Percentiles rank a stretch among this genome's conserved stretches.
phyloP scores from a whole-genome alignment of 2,888 invertebrate genomes.

The Dorcus hopei region DNA sequence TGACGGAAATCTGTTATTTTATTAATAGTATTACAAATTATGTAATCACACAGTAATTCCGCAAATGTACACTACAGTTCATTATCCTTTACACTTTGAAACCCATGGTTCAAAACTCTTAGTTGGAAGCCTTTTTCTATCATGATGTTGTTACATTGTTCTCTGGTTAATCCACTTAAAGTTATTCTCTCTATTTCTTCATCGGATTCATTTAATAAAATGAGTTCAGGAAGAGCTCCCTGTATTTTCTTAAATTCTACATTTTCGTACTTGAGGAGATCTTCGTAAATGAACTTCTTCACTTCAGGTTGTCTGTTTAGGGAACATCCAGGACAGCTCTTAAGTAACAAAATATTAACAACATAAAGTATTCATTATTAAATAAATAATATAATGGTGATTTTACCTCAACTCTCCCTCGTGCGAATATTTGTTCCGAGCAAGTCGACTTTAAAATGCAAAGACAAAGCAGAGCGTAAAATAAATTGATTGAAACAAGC shows the following conservation, averaged over 20 bases:
- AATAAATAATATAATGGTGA: not conserved
- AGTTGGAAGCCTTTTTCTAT: constrained; percentile 58
- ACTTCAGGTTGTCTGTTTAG: constrained; percentile 65
- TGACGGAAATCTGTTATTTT: no score
- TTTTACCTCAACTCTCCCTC: not conserved
- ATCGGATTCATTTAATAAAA: constrained; percentile 57
- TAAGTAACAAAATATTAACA: constrained; percentile 28
- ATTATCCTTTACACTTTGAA: no score
- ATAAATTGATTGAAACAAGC: no score
- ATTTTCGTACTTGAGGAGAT: constrained; percentile 61
- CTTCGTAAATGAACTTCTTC: constrained; percentile 64
- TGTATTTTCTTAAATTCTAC: constrained; percentile 64
- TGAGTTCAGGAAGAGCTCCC: constrained; percentile 63
- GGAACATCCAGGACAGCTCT: constrained; percentile 70
- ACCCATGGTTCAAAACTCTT: constrained; percentile 27
- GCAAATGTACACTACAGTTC: no score
- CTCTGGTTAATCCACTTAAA: constrained; percentile 56
- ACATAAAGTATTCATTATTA: no score
- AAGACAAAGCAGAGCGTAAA: no score
- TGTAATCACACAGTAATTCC: no score
- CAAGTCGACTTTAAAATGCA: not conserved
- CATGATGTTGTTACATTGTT: constrained; percentile 67
- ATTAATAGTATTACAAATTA: no score
- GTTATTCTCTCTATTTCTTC: constrained; percentile 62
- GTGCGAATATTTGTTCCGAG: not conserved